These are phyloP conservation scores for Vultur gryphus DNA, from an alignment of 2,797 vertebrate species.

Conservation along the genomic window DNA sequence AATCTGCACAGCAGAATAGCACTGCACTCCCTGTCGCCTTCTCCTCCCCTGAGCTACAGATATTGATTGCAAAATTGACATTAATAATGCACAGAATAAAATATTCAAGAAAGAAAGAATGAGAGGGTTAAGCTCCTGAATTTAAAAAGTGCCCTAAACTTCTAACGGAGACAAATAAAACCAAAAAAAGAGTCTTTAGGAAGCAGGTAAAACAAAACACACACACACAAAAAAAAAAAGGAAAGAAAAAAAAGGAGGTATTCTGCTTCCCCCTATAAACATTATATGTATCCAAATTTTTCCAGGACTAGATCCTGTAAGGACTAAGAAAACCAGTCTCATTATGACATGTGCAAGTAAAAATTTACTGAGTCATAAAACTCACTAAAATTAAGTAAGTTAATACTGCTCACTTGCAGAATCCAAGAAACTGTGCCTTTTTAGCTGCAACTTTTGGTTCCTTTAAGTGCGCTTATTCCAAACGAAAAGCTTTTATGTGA, in stretches of 20 bases:
- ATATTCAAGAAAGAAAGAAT: background rate
- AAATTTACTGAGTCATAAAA: background rate
- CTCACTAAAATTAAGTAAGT: background rate
- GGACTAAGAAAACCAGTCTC: background rate
- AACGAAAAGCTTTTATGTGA: background rate
- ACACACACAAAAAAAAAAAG: too few species aligned
- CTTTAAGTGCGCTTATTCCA: background rate
- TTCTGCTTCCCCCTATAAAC: background rate
- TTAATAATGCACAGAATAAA: background rate
- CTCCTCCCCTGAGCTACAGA: background rate
- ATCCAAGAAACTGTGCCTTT: background rate
- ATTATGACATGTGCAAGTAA: accelerated
- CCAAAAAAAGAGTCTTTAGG: background rate
- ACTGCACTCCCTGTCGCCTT: background rate
- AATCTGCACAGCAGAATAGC: background rate
- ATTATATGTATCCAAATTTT: accelerated
- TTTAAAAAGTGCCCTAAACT: background rate
- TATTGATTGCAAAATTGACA: background rate
- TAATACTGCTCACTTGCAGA: background rate
- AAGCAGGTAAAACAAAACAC: background rate
- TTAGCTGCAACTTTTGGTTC: background rate
- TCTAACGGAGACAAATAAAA: background rate
- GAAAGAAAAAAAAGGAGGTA: background rate
- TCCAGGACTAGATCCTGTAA: background rate
- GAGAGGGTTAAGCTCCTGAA: background rate